A percentile compares a stretch with the other conserved stretches of the same genome.
These are phyloP conservation scores for Clarias platycephalus DNA, from an alignment of 2,797 vertebrate species.

Conservation along the genomic window DNA sequence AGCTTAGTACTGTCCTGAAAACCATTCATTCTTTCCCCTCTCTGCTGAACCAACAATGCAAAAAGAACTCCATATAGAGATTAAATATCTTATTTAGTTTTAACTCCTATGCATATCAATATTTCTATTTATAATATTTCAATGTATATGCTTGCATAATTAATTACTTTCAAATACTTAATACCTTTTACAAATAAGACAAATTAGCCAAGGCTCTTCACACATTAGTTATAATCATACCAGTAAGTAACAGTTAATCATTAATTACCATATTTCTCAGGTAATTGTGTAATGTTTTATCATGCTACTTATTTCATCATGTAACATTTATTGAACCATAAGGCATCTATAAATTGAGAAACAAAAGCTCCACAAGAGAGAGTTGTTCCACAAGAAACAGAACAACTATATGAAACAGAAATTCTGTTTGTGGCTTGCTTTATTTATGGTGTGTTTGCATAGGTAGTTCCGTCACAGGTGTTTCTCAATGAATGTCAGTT, in stretches of 20 bases:
- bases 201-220: neutral
- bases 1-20: neutral
- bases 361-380: neutral
- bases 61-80: neutral
- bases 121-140: neutral
- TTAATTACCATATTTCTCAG: neutral
- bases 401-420: too few relatives aligned
- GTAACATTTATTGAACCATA: too few relatives aligned
- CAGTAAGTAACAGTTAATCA: neutral
- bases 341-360: neutral
- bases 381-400: too few relatives aligned
- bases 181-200: neutral
- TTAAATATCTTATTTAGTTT: neutral
- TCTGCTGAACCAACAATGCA: neutral
- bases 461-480: too few relatives aligned
- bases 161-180: too few relatives aligned
- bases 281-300: neutral
- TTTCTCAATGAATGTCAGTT: too few relatives aligned
- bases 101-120: neutral
- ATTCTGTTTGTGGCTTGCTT: too few relatives aligned
- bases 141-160: neutral
- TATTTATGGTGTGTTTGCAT: neutral
- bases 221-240: neutral
- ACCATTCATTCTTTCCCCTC: neutral
- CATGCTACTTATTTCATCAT: neutral